A percentile compares a stretch with the other conserved stretches of the same genome.
Evolutionary conservation across 1,140 invertebrate species (phyloP).

Genomic region (Procambarus virginalis): DNA sequence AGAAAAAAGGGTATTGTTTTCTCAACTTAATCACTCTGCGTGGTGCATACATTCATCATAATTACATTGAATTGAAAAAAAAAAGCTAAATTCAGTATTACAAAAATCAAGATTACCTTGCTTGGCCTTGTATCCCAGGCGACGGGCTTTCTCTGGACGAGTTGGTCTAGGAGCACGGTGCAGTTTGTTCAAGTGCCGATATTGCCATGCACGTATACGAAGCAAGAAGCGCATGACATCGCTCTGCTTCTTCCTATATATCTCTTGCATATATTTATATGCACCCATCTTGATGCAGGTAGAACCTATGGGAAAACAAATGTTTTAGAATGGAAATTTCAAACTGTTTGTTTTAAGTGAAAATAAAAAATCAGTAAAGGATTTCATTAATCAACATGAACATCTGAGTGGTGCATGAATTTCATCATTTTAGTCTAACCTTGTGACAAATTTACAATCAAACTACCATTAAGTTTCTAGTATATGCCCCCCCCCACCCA

Average conservation of each 20-base stretch:
- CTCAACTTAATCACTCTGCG: neutral
- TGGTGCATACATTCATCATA: conserved; percentile 5
- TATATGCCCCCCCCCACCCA: no score
- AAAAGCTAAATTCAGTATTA: neutral
- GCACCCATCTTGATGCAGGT: conserved; percentile 87
- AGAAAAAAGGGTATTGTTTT: neutral
- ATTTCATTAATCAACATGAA: neutral
- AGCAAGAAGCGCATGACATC: conserved; percentile 96
- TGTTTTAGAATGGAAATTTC: neutral
- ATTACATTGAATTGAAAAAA: neutral
- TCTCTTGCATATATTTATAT: conserved; percentile 99
- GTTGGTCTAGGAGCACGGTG: conserved; percentile 95
- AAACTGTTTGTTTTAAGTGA: neutral
- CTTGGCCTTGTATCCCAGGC: conserved; percentile 97
- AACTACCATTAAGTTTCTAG: no score
- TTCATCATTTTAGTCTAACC: no score
- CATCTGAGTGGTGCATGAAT: neutral
- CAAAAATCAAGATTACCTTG: conserved; percentile 83
- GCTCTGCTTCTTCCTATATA: conserved; percentile 99
- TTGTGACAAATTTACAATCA: no score
- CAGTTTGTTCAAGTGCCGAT: conserved; percentile 95
- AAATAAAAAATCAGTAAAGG: neutral
- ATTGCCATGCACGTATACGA: conserved; percentile 98
- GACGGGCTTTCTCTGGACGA: conserved; percentile 98
- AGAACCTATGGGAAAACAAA: neutral